A percentile compares a stretch with the other conserved stretches of the same genome.
Evolutionary conservation across 2,113 vertebrate genomes (phyloP).

Genomic region (Neomonachus schauinslandi): DNA sequence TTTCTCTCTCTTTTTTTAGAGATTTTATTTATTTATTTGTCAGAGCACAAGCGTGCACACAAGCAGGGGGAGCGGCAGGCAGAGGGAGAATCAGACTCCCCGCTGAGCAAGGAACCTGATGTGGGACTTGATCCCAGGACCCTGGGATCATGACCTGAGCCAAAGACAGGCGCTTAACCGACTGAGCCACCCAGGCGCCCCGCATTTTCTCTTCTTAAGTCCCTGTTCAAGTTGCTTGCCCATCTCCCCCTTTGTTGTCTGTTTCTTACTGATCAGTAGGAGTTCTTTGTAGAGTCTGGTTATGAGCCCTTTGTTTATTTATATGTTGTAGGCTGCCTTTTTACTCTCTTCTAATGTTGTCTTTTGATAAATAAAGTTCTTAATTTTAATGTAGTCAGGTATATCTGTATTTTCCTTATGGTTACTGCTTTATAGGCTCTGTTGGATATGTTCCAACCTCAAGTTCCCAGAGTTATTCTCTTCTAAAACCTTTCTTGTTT

Average conservation of each 20-base stretch:
- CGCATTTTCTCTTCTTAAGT: not conserved
- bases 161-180: no score
- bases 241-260: not conserved
- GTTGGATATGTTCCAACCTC: not conserved
- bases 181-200: no score
- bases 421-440: not conserved
- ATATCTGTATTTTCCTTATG: not conserved
- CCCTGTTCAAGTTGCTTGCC: not conserved
- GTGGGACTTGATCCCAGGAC: no score
- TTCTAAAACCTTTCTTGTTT: conserved; percentile 40
- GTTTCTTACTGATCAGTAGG: not conserved
- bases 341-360: not conserved
- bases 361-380: conserved; percentile 24
- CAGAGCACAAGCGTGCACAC: no score
- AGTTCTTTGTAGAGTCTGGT: not conserved
- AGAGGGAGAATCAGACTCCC: no score
- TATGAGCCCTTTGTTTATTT: not conserved
- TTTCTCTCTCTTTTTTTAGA: not conserved
- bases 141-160: no score
- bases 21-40: no score
- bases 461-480: not conserved
- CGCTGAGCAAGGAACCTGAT: no score
- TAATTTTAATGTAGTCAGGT: not conserved
- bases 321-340: not conserved
- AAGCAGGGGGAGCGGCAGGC: no score